These are phyloP conservation scores for Aphaenogaster floridana DNA, from an alignment of 1,140 invertebrate genomes.

Conservation along the genomic window DNA sequence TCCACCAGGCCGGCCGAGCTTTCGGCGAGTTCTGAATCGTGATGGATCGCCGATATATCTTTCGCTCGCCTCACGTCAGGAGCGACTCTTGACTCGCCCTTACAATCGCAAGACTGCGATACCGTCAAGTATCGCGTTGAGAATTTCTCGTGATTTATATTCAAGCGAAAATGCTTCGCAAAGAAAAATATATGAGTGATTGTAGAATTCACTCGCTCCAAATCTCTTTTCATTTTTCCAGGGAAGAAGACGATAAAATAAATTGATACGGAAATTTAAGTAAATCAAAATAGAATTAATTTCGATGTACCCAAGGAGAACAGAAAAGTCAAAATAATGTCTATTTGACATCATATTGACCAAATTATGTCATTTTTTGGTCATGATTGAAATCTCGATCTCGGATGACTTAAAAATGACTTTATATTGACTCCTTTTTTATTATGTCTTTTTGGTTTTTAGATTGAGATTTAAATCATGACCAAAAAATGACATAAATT, in stretches of 20 bases:
- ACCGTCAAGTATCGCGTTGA: neutral
- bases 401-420: too few species aligned
- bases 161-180: slow-evolving; percentile 5
- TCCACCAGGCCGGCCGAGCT: slow-evolving; percentile 33
- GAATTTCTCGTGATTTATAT: slow-evolving; percentile 16
- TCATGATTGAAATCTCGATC: too few species aligned
- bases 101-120: slow-evolving; percentile 9
- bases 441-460: too few species aligned
- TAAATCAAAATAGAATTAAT: neutral
- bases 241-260: neutral
- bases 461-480: too few species aligned
- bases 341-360: too few species aligned
- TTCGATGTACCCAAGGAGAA: too few species aligned
- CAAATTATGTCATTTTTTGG: too few species aligned
- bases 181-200: slow-evolving; percentile 15
- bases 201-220: neutral
- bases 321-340: too few species aligned
- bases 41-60: neutral
- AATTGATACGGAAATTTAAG: neutral
- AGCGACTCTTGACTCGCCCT: neutral
- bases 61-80: neutral
- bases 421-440: too few species aligned
- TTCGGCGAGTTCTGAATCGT: slow-evolving; percentile 19
- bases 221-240: neutral
- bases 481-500: too few species aligned